Conservation (phyloP, 2,888 invertebrate genomes). For the Gastracanthus pulcherrimus region DNA sequence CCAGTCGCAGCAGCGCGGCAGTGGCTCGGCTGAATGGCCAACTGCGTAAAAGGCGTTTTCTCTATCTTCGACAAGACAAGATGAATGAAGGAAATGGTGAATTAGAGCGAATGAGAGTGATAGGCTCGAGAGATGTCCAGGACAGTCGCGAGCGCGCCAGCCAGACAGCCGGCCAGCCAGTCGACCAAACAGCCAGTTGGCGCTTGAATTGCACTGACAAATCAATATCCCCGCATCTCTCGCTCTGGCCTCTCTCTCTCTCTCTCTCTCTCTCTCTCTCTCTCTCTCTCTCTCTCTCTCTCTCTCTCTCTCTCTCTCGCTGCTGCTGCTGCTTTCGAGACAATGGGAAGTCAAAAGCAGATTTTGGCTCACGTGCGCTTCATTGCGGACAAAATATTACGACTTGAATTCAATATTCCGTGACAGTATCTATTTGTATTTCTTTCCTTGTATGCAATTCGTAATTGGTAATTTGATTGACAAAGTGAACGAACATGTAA, state of each 20-base stretch:
- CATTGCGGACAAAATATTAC: too few species aligned
- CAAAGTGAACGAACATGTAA: too few species aligned
- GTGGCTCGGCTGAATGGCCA: neutral
- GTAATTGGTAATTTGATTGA: too few species aligned
- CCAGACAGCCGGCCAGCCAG: constrained; percentile 5
- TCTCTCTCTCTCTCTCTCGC: neutral
- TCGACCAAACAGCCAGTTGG: too few species aligned
- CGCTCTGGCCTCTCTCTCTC: constrained; percentile 53
- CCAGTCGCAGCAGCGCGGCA: neutral
- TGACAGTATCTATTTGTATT: too few species aligned
- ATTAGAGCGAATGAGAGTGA: constrained; percentile 69
- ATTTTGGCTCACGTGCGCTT: constrained; percentile 6
- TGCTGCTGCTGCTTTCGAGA: constrained; percentile 20
- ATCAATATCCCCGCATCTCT: constrained; percentile 67
- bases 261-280: constrained; percentile 46
- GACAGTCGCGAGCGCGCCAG: constrained; percentile 26
- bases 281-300: constrained; percentile 45
- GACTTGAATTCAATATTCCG: too few species aligned
- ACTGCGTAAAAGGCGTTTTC: constrained; percentile 39
- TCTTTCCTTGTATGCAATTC: too few species aligned
- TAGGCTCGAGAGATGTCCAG: constrained; percentile 61
- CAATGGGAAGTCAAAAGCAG: constrained; percentile 48
- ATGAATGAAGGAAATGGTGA: constrained; percentile 67
- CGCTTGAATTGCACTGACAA: constrained; percentile 63
- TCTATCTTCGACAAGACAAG: constrained; percentile 58